Percentiles rank a stretch among this genome's conserved stretches.
phyloP scores from a whole-genome alignment of 2,888 invertebrate species.

The Acanthococcus lagerstroemiae region DNA sequence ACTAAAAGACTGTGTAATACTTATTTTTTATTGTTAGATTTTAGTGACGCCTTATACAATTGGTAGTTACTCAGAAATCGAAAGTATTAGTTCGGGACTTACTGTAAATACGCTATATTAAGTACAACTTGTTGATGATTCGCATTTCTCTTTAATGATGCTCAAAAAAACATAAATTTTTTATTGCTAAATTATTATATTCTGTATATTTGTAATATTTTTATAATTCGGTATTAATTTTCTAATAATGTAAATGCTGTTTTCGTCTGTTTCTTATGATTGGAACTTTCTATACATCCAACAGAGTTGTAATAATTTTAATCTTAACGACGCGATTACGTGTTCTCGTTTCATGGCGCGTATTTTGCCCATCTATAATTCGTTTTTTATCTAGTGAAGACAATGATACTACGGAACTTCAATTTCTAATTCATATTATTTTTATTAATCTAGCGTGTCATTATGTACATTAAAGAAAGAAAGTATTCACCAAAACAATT shows the following conservation, averaged over 20 bases:
- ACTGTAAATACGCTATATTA: conserved; percentile 16
- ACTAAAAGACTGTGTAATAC: conserved; percentile 29
- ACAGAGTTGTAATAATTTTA: background rate
- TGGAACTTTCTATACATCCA: too few relatives aligned
- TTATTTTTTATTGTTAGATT: background rate
- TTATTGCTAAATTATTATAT: conserved; percentile 17
- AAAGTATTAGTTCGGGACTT: conserved; percentile 20
- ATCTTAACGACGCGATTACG: too few relatives aligned
- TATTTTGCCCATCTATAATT: too few relatives aligned
- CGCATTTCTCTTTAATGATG: conserved; percentile 25
- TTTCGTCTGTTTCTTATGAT: conserved; percentile 22
- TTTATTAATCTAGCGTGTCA: too few relatives aligned
- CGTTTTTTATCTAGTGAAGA: too few relatives aligned
- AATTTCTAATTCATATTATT: too few relatives aligned
- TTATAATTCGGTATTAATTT: conserved; percentile 17
- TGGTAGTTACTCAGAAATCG: too few relatives aligned
- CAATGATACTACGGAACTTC: too few relatives aligned
- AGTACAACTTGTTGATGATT: conserved; percentile 22
- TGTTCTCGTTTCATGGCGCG: too few relatives aligned
- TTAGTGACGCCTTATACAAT: too few relatives aligned
- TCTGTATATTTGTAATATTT: conserved; percentile 27
- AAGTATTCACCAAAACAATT: too few relatives aligned
- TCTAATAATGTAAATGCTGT: conserved; percentile 10
- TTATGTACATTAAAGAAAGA: too few relatives aligned
- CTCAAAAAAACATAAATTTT: conserved; percentile 26